Evolutionary conservation across 1,140 invertebrate genomes (phyloP), one percentile per base, ranked within the genome.

Genomic region (Macrobrachium rosenbergii): DNA sequence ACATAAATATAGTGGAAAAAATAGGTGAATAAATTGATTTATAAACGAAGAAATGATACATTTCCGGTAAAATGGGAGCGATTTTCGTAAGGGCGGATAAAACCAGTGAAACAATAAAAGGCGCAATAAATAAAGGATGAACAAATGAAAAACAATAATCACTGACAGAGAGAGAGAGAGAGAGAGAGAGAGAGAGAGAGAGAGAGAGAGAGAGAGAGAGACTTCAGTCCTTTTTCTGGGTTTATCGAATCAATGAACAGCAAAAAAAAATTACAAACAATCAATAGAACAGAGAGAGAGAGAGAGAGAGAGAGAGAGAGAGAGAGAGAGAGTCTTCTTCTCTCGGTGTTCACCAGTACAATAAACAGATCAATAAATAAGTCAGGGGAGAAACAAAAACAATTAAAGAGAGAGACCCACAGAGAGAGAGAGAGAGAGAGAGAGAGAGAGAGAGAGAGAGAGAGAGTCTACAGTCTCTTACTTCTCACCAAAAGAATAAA

Each of bases 141-240:
- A 63, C 17, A 63, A 37, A 73, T 6, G 5, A 72, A 72, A 37
- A 72, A 21, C 1, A 72, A 72, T 21, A 72, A 17, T 7, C 21
- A 7, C 21, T 6, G 67, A 72, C 5, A 72, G 67, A 72, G 67
- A 73, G 69, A 73, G 69, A 73, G 69, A 73, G 69, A 73, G 69
- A 73, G 69, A 73, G 69, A 73, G 69, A 73, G 69, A 73, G 69
- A 73, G 69, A 73, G 69, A 73, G 69, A 73, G 69, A n/a, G n/a
- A n/a, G n/a, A n/a, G n/a, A n/a, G 43, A 43, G 43, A 43, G 43
- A n/a, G 43, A 64, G 21, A 64, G 21, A 64, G 21, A 64, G 21
- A 64, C 2, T 64, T 64, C 2, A 5, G 63, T 19, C 2, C 2
- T 17, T 64, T 64, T 64, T 17, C 21, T 23, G 10, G 21, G 12